These are phyloP conservation scores for Mesoclemmys tuberculata DNA, from an alignment of 2,113 vertebrate genomes.

Conservation along the genomic window DNA sequence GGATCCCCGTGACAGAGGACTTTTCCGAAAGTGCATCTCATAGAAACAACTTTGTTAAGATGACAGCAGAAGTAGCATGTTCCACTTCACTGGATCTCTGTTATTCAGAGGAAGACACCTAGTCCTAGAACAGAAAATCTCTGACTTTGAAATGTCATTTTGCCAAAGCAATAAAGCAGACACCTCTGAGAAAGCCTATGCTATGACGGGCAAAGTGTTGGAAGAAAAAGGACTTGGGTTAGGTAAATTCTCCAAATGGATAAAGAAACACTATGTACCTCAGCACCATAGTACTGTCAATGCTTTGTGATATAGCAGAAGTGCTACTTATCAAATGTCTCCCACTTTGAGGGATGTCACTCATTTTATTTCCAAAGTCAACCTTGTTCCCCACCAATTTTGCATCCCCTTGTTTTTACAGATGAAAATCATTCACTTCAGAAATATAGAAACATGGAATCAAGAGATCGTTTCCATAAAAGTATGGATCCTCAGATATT, in stretches of 20 bases:
- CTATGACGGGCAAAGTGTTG: background rate
- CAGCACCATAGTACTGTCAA: slow-evolving; percentile 4
- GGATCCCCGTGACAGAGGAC: background rate
- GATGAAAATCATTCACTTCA: slow-evolving; percentile 28
- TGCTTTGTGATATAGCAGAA: background rate
- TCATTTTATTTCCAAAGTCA: slow-evolving; percentile 39
- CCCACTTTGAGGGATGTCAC: slow-evolving; percentile 6
- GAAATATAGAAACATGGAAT: slow-evolving; percentile 36
- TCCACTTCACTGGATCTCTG: slow-evolving; percentile 25
- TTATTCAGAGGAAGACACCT: slow-evolving; percentile 13
- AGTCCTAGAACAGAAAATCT: slow-evolving; percentile 34
- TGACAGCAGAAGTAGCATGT: background rate
- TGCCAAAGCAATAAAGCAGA: slow-evolving; percentile 15
- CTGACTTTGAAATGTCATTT: slow-evolving; percentile 37
- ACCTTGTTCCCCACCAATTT: background rate
- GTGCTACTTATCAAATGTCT: background rate
- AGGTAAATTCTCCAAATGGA: slow-evolving; percentile 19
- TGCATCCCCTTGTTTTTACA: background rate
- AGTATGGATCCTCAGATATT: background rate
- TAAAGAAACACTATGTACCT: background rate
- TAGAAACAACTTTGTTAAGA: background rate
- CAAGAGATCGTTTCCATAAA: background rate
- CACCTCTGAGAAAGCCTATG: background rate
- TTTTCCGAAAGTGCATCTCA: background rate
- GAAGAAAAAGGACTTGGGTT: background rate